A percentile compares a stretch with the other conserved stretches of the same genome.
Conservation (phyloP, 35 echinoderm and acorn worm species). For the Holothuria glaberrima region DNA sequence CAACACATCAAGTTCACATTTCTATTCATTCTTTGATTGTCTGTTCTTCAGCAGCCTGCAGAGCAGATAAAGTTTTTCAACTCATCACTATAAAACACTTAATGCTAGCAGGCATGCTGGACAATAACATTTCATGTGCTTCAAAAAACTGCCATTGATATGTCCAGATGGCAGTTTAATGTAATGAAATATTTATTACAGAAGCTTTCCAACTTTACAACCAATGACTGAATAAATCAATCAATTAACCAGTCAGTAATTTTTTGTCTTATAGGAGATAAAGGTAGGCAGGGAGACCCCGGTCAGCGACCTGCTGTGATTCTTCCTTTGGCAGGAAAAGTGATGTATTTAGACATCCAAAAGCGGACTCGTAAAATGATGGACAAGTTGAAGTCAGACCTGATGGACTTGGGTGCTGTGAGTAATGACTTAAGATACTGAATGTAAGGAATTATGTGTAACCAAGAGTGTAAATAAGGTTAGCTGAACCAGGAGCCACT, state of each 20-base stretch:
- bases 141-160: background rate
- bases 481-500: no score
- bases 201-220: background rate
- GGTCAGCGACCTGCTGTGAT: background rate
- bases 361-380: background rate
- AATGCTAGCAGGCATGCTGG: no score
- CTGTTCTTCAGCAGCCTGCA: no score
- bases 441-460: no score
- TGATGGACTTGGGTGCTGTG: slow-evolving; percentile 15
- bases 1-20: no score
- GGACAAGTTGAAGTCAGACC: slow-evolving; percentile 8
- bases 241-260: background rate
- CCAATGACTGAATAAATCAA: no score
- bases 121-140: no score
- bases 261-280: background rate
- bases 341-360: slow-evolving; percentile 22
- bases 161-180: background rate
- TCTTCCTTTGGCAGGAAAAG: slow-evolving; percentile 4
- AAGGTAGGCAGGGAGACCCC: background rate
- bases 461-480: no score
- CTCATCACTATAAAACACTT: no score
- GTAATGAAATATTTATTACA: background rate
- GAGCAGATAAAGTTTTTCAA: no score
- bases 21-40: no score
- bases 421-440: no score